phyloP scores from a whole-genome alignment of 2,113 vertebrate genomes.

The Hemiscyllium ocellatum region DNA sequence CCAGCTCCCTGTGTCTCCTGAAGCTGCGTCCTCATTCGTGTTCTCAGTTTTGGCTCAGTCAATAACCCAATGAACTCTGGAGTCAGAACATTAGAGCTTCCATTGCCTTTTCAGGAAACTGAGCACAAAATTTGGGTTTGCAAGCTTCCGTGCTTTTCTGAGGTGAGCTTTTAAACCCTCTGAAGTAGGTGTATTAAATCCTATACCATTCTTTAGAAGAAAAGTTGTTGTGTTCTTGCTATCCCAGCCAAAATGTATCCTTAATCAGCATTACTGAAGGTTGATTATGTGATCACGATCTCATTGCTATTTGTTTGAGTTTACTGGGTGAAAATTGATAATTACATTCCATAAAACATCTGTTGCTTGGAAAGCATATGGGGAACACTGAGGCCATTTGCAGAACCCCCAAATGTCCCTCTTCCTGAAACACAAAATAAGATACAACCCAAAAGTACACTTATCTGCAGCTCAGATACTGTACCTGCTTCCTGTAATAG shows the following conservation, averaged over 20 bases:
- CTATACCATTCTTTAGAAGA: too few species aligned
- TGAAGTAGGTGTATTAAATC: too few species aligned
- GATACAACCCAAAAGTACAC: background rate
- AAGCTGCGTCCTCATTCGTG: background rate
- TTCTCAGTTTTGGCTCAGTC: too few species aligned
- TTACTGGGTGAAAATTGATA: background rate
- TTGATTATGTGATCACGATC: background rate
- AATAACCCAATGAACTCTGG: too few species aligned
- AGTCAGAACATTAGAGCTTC: background rate
- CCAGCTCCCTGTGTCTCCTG: background rate
- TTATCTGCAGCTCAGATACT: background rate
- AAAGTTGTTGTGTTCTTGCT: too few species aligned
- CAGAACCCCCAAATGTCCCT: background rate
- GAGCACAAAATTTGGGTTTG: background rate
- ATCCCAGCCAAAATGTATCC: too few species aligned
- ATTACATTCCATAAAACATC: background rate
- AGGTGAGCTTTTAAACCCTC: background rate
- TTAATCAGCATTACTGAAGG: background rate
- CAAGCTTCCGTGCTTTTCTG: background rate
- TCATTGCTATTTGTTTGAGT: background rate
- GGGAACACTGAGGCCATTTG: background rate
- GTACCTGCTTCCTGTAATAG: background rate
- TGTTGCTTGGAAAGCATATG: background rate
- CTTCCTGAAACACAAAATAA: background rate
- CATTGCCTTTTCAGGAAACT: background rate